Evolutionary conservation across 2,888 invertebrate genomes (phyloP).

Genomic region (Agonopterix arenella): DNA sequence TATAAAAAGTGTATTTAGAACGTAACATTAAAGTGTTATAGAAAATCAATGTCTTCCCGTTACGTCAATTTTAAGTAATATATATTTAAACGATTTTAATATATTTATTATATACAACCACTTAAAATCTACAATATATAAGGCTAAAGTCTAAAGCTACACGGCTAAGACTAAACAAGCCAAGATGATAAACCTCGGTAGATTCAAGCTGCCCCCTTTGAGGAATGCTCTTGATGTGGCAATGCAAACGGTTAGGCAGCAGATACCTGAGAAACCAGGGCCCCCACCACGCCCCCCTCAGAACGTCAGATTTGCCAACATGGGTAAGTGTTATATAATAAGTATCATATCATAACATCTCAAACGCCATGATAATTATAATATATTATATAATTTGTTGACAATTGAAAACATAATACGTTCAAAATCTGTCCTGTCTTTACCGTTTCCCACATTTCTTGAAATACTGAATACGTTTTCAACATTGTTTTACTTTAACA

Average conservation of each 20-base stretch:
- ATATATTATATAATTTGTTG: no score
- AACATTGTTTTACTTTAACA: no score
- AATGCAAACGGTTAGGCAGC: slow-evolving; percentile 87
- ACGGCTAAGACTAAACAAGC: slow-evolving; percentile 6
- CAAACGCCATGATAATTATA: not conserved
- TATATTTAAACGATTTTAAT: not conserved
- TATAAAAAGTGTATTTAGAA: not conserved
- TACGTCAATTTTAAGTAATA: slow-evolving; percentile 24
- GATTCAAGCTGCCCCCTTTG: slow-evolving; percentile 82
- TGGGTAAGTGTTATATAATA: slow-evolving; percentile 40
- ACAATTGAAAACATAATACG: no score
- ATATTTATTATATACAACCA: slow-evolving; percentile 10
- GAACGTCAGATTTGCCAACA: slow-evolving; percentile 72
- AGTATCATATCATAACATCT: not conserved
- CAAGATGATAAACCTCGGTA: slow-evolving; percentile 65
- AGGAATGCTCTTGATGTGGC: slow-evolving; percentile 88
- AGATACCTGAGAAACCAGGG: slow-evolving; percentile 82
- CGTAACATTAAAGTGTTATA: slow-evolving; percentile 12
- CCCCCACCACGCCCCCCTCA: slow-evolving; percentile 69
- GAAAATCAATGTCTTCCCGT: slow-evolving; percentile 30
- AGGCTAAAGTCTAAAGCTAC: not conserved
- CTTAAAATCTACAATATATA: not conserved
- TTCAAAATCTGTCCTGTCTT: no score
- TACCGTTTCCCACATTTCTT: no score
- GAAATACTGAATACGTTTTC: no score